A percentile compares a stretch with the other conserved stretches of the same genome.
phyloP scores from a whole-genome alignment of 53 echinoderm and acorn worm species.

The Apostichopus leukothele region DNA sequence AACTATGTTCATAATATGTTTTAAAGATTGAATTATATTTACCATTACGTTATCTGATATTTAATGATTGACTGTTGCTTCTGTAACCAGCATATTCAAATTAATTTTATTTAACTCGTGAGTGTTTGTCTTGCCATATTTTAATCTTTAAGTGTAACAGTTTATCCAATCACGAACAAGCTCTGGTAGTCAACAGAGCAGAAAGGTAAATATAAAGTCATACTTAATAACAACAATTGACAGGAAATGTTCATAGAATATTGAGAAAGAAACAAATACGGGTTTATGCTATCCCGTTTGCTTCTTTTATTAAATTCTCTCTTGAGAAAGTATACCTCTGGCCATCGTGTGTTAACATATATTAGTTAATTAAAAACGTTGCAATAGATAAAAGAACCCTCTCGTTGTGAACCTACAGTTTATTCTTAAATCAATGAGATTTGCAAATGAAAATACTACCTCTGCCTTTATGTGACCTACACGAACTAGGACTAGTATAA shows the following conservation, averaged over 20 bases:
- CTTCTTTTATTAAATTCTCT: no score
- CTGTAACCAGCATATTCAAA: background rate
- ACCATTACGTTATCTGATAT: no score
- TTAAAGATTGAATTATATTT: no score
- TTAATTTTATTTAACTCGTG: background rate
- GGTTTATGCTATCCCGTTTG: background rate
- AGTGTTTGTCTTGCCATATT: background rate
- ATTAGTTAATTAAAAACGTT: background rate
- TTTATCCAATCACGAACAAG: background rate
- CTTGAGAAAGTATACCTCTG: no score
- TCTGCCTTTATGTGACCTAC: background rate
- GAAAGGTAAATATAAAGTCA: background rate
- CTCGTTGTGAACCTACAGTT: background rate
- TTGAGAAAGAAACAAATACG: background rate
- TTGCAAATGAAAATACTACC: background rate
- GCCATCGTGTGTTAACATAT: no score
- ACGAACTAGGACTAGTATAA: background rate
- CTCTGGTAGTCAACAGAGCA: background rate
- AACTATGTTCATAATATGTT: no score
- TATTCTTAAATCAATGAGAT: background rate
- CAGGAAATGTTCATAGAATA: background rate
- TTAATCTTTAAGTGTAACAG: background rate
- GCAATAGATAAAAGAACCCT: background rate
- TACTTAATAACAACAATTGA: background rate
- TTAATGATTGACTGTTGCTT: background rate